These are phyloP conservation scores for Pectinophora gossypiella DNA, from an alignment of 1,140 invertebrate species.

Conservation along the genomic window DNA sequence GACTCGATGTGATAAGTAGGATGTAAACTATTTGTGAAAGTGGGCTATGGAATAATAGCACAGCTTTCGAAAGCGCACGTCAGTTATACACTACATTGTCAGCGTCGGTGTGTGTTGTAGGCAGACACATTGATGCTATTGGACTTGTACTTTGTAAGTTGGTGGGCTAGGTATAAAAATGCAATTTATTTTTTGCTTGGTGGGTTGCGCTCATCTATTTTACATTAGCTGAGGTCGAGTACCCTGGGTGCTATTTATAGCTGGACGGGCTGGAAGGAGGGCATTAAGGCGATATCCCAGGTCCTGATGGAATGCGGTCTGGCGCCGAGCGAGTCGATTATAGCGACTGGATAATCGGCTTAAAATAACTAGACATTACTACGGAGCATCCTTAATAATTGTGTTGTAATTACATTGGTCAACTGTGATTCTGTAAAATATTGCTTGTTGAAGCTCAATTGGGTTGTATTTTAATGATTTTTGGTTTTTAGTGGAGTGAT, in stretches of 20 bases:
- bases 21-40: slow-evolving; percentile 64
- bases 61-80: slow-evolving; percentile 16
- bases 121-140: neutral
- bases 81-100: neutral
- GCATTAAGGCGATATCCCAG: slow-evolving; percentile 56
- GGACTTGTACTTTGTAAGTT: neutral
- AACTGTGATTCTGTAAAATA: neutral
- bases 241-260: slow-evolving; percentile 54
- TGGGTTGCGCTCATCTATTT: slow-evolving; percentile 25
- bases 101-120: neutral
- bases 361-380: slow-evolving; percentile 28
- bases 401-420: slow-evolving; percentile 5
- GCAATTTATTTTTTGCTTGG: neutral
- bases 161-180: neutral
- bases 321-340: slow-evolving; percentile 62
- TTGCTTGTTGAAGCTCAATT: no score
- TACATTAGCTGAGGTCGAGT: slow-evolving; percentile 34
- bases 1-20: slow-evolving; percentile 51
- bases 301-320: slow-evolving; percentile 64
- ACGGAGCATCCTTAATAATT: no score
- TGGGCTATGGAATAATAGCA: slow-evolving; percentile 26
- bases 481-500: no score
- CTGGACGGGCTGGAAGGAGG: slow-evolving; percentile 36
- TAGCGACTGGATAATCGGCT: slow-evolving; percentile 27
- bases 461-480: no score